Base-by-base conservation (phyloP, 2,888 invertebrate genomes). In the Caenorhabditis sp. region DNA sequence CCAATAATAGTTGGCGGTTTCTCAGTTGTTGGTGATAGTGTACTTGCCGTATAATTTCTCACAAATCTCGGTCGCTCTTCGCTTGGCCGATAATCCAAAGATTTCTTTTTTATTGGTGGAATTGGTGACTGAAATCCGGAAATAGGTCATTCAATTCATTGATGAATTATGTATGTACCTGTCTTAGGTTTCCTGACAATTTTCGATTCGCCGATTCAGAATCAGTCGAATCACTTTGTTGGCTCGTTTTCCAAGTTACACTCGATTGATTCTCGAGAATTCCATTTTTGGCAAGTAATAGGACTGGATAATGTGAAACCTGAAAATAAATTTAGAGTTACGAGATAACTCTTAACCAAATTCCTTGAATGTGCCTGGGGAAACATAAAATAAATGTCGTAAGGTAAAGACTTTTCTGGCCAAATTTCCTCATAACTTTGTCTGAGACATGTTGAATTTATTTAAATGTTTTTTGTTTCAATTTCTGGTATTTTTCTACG, bases 111-210 rank as follows among this genome's bases (percentile, higher is more conserved):
- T 10, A 43, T 43, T 14, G 43, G 7, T 14, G 43, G 43, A 43
- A 43, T 43, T 17, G 43, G 43, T 43, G 43, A 43, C 17, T 70
- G 31, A 31, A 31, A n/a, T n/a, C n/a, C n/a, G n/a, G n/a, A n/a
- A n/a, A n/a, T n/a, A n/a, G n/a, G n/a, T n/a, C n/a, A n/a, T n/a
- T n/a, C n/a, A n/a, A n/a, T n/a, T n/a, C n/a, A n/a, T n/a, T n/a
- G n/a, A n/a, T n/a, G n/a, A n/a, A n/a, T n/a, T n/a, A n/a, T n/a
- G n/a, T n/a, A n/a, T n/a, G 4, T 31, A 31, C 31, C 31, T 31
- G 43, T 43, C 17, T 43, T 14, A 43, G 17, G 14, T 43, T 43
- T 43, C 43, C 43, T 3, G 43, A 43, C 12, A 14, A 43, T 43
- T 43, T 43, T 7, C 17, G 17, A 17, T 17, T 43, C 14, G 43